These are phyloP conservation scores for Festucalex cinctus DNA, from an alignment of 2,113 vertebrate genomes.

Conservation along the genomic window DNA sequence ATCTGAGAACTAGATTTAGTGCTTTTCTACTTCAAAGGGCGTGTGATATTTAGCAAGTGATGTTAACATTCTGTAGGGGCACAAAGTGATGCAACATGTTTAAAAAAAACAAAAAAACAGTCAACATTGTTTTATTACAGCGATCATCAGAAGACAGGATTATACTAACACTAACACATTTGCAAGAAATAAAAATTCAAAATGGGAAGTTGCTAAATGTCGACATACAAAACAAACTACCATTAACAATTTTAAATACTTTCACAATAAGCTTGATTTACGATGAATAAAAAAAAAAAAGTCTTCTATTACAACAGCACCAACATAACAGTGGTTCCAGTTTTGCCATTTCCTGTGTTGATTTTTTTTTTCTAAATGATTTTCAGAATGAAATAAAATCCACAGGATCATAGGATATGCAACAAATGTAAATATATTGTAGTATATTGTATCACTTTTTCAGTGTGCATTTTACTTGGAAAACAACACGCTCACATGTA, in stretches of 20 bases:
- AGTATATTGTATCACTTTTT: conserved; percentile 17
- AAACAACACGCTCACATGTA: conserved; percentile 37
- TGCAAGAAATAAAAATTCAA: conserved; percentile 50
- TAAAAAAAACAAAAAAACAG: conserved; percentile 40
- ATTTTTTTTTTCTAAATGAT: conserved; percentile 9
- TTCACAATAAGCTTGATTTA: conserved; percentile 63
- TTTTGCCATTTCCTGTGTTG: conserved; percentile 30
- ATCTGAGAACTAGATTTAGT: too few relatives aligned
- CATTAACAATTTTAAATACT: conserved; percentile 71
- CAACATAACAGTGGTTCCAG: conserved; percentile 54
- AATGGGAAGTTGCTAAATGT: conserved; percentile 67
- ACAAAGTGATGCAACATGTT: conserved; percentile 35
- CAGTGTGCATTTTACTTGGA: conserved; percentile 19
- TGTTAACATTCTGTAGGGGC: conserved; percentile 12
- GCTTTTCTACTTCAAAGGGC: not conserved
- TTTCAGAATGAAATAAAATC: not conserved
- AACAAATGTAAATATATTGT: conserved; percentile 31
- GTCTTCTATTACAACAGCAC: conserved; percentile 46
- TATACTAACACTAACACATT: conserved; percentile 60
- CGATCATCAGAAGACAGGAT: conserved; percentile 54
- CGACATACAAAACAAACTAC: conserved; percentile 63
- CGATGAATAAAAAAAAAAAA: conserved; percentile 43
- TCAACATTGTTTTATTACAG: conserved; percentile 63
- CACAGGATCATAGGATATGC: conserved; percentile 8
- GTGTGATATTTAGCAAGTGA: not conserved